A percentile compares a stretch with the other conserved stretches of the same genome.
Evolutionary conservation across 2,888 invertebrate species (phyloP).

Genomic region (Eupsilia transversa): DNA sequence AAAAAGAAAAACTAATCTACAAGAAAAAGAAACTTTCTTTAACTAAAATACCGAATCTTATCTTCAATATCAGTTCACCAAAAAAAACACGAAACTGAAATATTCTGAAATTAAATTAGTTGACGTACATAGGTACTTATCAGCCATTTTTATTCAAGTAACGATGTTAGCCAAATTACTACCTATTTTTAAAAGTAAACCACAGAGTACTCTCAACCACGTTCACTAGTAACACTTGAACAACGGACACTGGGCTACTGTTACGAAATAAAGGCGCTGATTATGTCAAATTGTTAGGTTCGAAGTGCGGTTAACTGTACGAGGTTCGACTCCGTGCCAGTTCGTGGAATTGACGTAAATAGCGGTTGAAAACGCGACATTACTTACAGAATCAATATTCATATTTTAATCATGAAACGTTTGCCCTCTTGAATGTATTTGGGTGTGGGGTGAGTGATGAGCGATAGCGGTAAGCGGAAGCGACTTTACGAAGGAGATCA

Average conservation of each 20-base stretch:
- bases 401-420: slow-evolving; percentile 75
- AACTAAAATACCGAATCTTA: background rate
- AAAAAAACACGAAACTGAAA: background rate
- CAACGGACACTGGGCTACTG: background rate
- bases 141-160: slow-evolving; percentile 46
- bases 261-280: background rate
- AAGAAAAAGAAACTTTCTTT: background rate
- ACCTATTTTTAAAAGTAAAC: slow-evolving; percentile 28
- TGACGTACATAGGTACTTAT: background rate
- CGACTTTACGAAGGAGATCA: background rate
- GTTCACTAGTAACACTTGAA: background rate
- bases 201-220: slow-evolving; percentile 1
- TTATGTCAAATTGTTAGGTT: background rate
- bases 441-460: background rate
- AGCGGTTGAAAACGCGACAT: slow-evolving; percentile 63
- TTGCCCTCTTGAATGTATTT: slow-evolving; percentile 64
- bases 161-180: slow-evolving; percentile 41
- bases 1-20: too few species aligned
- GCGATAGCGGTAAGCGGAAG: slow-evolving; percentile 7
- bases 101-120: slow-evolving; percentile 14
- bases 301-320: background rate
- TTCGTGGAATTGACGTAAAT: slow-evolving; percentile 68
- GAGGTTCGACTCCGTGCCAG: slow-evolving; percentile 32
- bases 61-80: background rate
- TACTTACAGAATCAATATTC: slow-evolving; percentile 74